phyloP scores from a whole-genome alignment of 2,797 vertebrate species.

The Anguilla obscura region DNA sequence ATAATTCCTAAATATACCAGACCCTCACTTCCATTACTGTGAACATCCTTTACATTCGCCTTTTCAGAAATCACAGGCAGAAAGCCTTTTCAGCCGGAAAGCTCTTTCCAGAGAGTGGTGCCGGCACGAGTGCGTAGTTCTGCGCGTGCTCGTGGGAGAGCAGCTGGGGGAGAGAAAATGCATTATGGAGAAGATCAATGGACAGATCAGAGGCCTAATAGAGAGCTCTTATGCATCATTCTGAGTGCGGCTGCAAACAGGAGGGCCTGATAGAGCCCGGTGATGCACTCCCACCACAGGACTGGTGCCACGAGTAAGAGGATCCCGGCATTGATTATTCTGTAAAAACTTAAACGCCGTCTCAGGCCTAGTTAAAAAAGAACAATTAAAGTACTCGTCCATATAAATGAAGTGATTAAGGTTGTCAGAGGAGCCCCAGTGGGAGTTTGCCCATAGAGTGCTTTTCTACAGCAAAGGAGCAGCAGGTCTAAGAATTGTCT shows the following conservation, averaged over 20 bases:
- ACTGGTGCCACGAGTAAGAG: background rate
- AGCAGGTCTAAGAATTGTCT: background rate
- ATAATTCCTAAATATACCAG: background rate
- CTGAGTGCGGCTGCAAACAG: background rate
- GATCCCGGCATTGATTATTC: constrained; percentile 19
- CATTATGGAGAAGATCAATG: constrained; percentile 22
- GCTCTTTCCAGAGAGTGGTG: background rate
- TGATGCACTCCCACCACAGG: background rate
- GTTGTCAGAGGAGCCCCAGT: background rate
- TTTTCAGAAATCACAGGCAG: background rate
- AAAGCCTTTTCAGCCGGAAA: background rate
- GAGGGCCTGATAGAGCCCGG: background rate
- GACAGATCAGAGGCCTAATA: constrained; percentile 11
- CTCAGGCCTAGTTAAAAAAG: constrained; percentile 17
- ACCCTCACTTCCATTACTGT: background rate
- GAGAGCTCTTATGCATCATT: constrained; percentile 20
- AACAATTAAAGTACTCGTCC: constrained; percentile 5
- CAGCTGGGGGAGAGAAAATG: constrained; percentile 5
- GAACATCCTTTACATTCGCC: background rate
- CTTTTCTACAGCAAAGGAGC: background rate
- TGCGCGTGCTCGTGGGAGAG: background rate
- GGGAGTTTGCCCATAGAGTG: background rate
- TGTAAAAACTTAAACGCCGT: background rate
- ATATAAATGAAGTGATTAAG: constrained; percentile 23
- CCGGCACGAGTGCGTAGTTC: background rate